These are phyloP conservation scores for Acrobasis suavella DNA, from an alignment of 2,888 invertebrate genomes.

Conservation along the genomic window DNA sequence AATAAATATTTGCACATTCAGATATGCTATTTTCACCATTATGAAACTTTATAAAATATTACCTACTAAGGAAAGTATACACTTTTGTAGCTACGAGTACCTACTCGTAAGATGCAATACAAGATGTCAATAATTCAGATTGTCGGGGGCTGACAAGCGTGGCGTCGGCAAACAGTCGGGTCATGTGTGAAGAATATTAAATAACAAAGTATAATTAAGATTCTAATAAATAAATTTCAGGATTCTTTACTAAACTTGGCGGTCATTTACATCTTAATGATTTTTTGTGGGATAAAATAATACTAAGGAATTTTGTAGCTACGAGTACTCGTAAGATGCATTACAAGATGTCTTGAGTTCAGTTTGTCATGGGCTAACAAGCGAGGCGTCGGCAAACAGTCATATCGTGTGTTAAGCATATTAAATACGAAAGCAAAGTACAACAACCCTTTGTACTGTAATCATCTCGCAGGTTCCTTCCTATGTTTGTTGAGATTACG, in stretches of 20 bases:
- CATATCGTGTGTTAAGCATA: background rate
- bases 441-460: background rate
- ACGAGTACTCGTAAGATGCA: background rate
- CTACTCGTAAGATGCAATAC: background rate
- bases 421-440: constrained; percentile 12
- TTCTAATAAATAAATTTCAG: too few relatives aligned
- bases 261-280: too few relatives aligned
- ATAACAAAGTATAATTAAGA: constrained; percentile 9
- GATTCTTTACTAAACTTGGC: too few relatives aligned
- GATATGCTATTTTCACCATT: background rate
- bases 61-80: background rate
- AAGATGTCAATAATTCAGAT: background rate
- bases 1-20: too few relatives aligned
- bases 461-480: background rate
- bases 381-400: background rate
- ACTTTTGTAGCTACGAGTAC: background rate
- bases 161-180: background rate
- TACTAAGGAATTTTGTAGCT: background rate
- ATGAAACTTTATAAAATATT: too few relatives aligned
- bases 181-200: background rate
- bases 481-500: background rate
- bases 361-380: constrained; percentile 10
- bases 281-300: too few relatives aligned
- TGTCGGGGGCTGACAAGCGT: constrained; percentile 5
- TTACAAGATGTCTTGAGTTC: too few relatives aligned